Percentiles rank a stretch among this genome's conserved stretches.
These are phyloP conservation scores for Psittacula derbiana DNA, from an alignment of 2,797 vertebrate species.

Conservation along the genomic window DNA sequence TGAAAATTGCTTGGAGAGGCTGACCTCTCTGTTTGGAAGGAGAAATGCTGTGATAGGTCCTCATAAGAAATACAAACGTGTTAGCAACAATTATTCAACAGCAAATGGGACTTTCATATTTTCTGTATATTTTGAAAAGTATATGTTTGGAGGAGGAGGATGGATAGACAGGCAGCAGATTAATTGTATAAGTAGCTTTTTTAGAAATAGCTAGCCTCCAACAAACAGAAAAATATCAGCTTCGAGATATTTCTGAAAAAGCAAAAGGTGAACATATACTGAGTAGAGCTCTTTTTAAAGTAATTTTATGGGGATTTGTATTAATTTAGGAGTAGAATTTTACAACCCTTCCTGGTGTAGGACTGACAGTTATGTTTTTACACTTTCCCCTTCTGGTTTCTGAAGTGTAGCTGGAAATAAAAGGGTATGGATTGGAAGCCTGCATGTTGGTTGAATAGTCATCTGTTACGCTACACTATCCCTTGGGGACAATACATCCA, in stretches of 20 bases:
- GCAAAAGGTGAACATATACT: background rate
- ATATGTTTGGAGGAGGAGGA: background rate
- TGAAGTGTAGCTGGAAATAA: background rate
- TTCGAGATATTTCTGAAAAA: background rate
- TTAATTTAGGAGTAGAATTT: background rate
- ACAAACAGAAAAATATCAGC: background rate
- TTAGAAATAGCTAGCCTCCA: background rate
- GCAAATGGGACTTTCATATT: background rate
- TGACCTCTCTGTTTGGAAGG: background rate
- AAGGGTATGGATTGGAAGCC: background rate
- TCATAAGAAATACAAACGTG: background rate
- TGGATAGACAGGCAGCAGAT: background rate
- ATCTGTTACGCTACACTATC: conserved; percentile 15
- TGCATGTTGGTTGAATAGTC: background rate
- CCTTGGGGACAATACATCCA: background rate
- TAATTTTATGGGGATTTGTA: background rate
- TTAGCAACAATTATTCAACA: background rate
- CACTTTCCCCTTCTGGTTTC: background rate
- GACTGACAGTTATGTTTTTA: background rate
- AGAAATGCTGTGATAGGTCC: background rate
- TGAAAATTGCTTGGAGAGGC: background rate
- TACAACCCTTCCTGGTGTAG: background rate
- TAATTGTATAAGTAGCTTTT: background rate
- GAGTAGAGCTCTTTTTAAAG: background rate
- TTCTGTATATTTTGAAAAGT: background rate